Evolutionary conservation across 2,888 invertebrate genomes (phyloP).

Genomic region (Petrophora chlorosata): DNA sequence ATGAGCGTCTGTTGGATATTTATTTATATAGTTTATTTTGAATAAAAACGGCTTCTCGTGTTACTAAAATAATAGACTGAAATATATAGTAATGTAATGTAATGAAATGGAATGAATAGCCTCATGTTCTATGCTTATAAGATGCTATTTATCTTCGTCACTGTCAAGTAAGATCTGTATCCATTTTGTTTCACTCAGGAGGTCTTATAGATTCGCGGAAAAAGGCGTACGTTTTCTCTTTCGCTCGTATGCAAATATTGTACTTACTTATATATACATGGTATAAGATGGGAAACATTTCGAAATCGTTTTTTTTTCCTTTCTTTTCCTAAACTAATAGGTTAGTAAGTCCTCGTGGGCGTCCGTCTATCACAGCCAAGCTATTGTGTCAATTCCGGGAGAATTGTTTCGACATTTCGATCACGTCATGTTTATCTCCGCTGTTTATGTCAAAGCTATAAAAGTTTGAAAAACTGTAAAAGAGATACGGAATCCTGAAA

Average conservation of each 20-base stretch:
- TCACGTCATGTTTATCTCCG: background rate
- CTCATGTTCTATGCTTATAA: slow-evolving; percentile 13
- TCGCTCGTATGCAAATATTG: background rate
- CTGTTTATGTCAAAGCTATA: background rate
- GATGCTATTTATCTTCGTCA: slow-evolving; percentile 29
- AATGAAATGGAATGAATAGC: background rate
- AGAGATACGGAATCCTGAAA: no score
- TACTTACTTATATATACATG: no score
- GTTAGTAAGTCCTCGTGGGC: no score
- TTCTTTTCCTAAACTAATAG: no score
- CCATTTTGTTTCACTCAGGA: slow-evolving; percentile 20
- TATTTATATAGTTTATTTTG: no score
- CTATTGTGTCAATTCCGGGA: slow-evolving; percentile 1
- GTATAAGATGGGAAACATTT: no score
- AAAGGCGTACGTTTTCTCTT: background rate
- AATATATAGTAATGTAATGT: background rate
- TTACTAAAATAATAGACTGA: background rate
- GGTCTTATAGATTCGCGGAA: background rate
- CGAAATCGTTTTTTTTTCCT: no score
- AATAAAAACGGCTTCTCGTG: no score
- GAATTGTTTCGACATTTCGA: slow-evolving; percentile 1
- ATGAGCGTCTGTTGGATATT: no score
- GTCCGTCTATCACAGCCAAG: slow-evolving; percentile 6
- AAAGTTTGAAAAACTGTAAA: background rate
- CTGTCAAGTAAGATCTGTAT: slow-evolving; percentile 25